Evolutionary conservation across 1,140 invertebrate genomes (phyloP), one percentile per base, ranked within the genome.

Genomic region (Hylaeus anthracinus): DNA sequence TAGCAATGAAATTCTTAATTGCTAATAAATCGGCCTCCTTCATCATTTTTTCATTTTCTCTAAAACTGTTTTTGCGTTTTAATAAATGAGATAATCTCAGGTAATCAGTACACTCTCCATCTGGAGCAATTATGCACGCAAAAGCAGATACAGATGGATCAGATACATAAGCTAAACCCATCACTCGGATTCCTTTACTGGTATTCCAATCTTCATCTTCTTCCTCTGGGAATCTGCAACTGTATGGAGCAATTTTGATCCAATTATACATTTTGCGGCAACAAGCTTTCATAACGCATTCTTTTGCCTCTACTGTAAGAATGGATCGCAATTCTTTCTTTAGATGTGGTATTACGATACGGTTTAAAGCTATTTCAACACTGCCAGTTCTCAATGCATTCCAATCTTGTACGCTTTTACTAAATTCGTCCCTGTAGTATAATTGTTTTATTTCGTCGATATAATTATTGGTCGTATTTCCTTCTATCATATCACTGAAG

Each of bases 341-440:
- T 83, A 99, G 94, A 88, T 97, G 97, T 0, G 98, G 98, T 88
- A 98, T 96, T 0, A 99, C 95, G 91, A 99, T 97, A 83, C 97
- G 96, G 8, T 95, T 97, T 9, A 99, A 94, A 0, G 98, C 98
- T 70, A 97, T 94, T 84, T 98, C 97, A 0, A 99, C 96, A 77
- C 98, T 97, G 85, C 98, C 96, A 0, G 95, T 95, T 53, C 99
- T 94, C 66, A 99, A 90, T 0, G 96, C 94, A 92, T 99, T 99
- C 99, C 99, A 99, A 80, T 98, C 97, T 90, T 99, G 97, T 0
- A 99, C 98, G 85, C 97, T 96, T 86, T 98, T 98, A 87, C 97
- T 98, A 92, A 99, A 99, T 92, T 99, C 99, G 94, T 99, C 99
- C 89, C 96, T 95, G 80, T 97, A 96, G 91, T 98, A 99, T 0